A percentile compares a stretch with the other conserved stretches of the same genome.
phyloP scores from a whole-genome alignment of 1,140 invertebrate species.

The Battus philenor region DNA sequence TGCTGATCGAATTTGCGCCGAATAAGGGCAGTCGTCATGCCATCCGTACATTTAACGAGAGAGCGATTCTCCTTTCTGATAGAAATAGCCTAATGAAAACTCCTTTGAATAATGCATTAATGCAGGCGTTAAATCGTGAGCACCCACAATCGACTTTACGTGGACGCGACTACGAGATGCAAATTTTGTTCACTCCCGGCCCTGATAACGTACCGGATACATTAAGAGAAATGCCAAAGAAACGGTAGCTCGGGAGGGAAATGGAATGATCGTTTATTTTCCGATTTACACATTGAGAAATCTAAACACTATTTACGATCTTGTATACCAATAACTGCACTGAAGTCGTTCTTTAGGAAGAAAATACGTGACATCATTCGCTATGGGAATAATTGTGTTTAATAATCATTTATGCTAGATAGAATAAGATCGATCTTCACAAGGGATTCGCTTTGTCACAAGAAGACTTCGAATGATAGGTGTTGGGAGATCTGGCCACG shows the following conservation, averaged over 20 bases:
- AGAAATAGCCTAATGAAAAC: conserved; percentile 71
- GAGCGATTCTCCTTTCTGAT: conserved; percentile 64
- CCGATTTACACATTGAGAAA: conserved; percentile 24
- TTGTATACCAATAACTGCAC: conserved; percentile 15
- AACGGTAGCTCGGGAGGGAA: conserved; percentile 28
- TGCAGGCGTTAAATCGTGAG: conserved; percentile 74
- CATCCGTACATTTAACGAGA: conserved; percentile 73
- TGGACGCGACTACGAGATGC: conserved; percentile 66
- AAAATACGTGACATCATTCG: too few relatives aligned
- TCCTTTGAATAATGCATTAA: conserved; percentile 74
- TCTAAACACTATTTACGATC: too few relatives aligned
- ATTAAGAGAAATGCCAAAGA: conserved; percentile 53
- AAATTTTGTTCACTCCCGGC: conserved; percentile 65
- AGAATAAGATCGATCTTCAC: conserved; percentile 6
- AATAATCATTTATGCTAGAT: conserved; percentile 5
- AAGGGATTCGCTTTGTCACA: conserved; percentile 3
- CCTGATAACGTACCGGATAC: conserved; percentile 58
- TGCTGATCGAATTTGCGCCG: conserved; percentile 36
- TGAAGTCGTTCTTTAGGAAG: not conserved
- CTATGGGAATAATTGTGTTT: conserved; percentile 6
- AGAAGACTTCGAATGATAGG: conserved; percentile 20
- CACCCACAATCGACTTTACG: conserved; percentile 61
- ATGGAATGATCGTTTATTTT: conserved; percentile 33
- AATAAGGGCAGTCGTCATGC: conserved; percentile 70
- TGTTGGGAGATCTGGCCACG: conserved; percentile 29